Conservation (phyloP, 2,113 vertebrate genomes). For the Aldabrachelys gigantea region DNA sequence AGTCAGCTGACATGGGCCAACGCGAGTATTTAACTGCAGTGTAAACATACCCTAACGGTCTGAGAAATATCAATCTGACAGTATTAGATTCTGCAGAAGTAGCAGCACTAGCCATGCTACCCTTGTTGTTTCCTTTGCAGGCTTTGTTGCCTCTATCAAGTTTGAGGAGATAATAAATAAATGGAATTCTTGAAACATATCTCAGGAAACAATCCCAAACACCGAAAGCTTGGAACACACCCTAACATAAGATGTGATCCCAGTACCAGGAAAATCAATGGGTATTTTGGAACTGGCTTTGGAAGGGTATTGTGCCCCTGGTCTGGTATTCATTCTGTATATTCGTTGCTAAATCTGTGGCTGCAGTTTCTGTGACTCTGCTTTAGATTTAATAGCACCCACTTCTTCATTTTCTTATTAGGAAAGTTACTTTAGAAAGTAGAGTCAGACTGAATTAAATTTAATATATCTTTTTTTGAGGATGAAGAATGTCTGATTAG, state of each 20-base stretch:
- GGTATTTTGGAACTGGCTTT: neutral
- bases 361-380: neutral
- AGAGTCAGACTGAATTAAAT: neutral
- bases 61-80: neutral
- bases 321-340: neutral
- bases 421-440: neutral
- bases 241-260: neutral
- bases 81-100: constrained; percentile 13
- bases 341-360: neutral
- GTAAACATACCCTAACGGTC: neutral
- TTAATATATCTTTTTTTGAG: neutral
- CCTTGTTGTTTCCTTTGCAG: neutral
- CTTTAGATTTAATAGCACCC: neutral
- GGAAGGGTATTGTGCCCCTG: neutral
- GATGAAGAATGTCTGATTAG: neutral
- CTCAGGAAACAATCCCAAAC: neutral
- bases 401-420: neutral
- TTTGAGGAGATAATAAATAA: constrained; percentile 26
- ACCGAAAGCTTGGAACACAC: neutral
- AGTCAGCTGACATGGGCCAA: neutral
- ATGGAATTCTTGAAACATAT: constrained; percentile 11
- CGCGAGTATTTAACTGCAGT: neutral
- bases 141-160: neutral
- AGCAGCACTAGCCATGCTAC: neutral
- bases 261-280: constrained; percentile 1